Evolutionary conservation across 2,797 vertebrate species (phyloP).

Genomic region (Pempheris klunzingeri): DNA sequence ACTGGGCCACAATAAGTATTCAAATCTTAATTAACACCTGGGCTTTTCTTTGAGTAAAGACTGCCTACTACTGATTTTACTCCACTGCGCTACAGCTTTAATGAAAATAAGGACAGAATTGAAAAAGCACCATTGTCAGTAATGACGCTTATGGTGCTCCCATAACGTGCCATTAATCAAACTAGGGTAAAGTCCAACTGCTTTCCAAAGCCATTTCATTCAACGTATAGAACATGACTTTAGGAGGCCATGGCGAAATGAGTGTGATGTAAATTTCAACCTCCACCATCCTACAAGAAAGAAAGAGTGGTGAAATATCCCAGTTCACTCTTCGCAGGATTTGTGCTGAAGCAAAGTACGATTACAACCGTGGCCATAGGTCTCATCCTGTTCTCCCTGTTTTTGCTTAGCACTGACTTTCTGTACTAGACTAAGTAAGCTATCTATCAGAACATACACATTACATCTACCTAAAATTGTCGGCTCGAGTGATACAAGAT

Average conservation of each 20-base stretch:
- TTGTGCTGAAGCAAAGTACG: constrained; percentile 35
- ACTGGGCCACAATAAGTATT: neutral
- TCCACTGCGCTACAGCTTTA: neutral
- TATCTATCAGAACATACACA: neutral
- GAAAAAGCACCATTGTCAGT: neutral
- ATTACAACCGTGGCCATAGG: neutral
- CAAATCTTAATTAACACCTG: neutral
- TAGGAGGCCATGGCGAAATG: neutral
- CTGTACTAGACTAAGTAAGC: constrained; percentile 9
- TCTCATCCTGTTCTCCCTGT: constrained; percentile 9
- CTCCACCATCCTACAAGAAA: constrained; percentile 1
- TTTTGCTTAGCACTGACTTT: constrained; percentile 26
- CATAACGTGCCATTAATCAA: constrained; percentile 15
- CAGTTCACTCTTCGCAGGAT: constrained; percentile 16
- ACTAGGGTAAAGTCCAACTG: neutral
- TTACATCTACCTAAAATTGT: constrained; percentile 1
- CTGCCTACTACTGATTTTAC: neutral
- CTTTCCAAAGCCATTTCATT: neutral
- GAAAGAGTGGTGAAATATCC: constrained; percentile 11
- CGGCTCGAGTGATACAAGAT: constrained; percentile 1
- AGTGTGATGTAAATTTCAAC: neutral
- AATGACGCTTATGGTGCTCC: neutral
- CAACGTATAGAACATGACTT: neutral
- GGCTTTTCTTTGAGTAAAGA: too few species aligned
- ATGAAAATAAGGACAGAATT: too few species aligned